Percentiles rank a stretch among this genome's conserved stretches.
phyloP scores from a whole-genome alignment of 2,113 vertebrate species.

The Poicephalus gulielmi region DNA sequence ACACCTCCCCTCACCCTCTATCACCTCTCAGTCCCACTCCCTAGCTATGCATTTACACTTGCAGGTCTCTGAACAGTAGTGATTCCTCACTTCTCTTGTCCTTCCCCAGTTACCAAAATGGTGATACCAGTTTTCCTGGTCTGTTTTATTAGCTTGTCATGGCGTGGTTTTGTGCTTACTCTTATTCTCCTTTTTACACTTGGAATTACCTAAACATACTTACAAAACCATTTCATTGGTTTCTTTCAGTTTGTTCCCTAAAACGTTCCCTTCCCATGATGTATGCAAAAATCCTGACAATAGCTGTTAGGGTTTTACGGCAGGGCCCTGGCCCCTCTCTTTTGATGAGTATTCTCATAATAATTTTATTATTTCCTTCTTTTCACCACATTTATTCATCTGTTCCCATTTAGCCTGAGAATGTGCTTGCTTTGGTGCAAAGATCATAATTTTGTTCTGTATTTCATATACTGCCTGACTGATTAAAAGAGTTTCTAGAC shows the following conservation, averaged over 20 bases:
- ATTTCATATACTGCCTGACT: background rate
- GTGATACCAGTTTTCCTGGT: background rate
- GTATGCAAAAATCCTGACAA: background rate
- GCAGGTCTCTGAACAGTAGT: background rate
- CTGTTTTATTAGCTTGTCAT: background rate
- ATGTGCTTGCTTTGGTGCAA: background rate
- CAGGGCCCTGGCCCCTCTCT: background rate
- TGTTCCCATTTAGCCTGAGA: background rate
- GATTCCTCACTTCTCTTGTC: background rate
- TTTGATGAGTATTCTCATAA: background rate
- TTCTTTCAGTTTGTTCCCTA: background rate
- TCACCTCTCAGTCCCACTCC: background rate
- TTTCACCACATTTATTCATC: background rate
- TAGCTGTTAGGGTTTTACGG: background rate
- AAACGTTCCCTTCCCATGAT: background rate
- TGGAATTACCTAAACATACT: background rate
- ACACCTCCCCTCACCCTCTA: background rate
- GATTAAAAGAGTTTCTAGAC: background rate
- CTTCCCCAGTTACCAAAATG: background rate
- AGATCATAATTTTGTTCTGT: background rate
- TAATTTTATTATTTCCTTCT: conserved; percentile 33
- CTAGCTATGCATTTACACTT: background rate
- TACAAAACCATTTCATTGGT: background rate
- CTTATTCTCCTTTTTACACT: background rate
- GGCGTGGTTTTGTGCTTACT: background rate